Base-by-base conservation (phyloP, 2,797 vertebrate species). In the Neoniphon sammara region DNA sequence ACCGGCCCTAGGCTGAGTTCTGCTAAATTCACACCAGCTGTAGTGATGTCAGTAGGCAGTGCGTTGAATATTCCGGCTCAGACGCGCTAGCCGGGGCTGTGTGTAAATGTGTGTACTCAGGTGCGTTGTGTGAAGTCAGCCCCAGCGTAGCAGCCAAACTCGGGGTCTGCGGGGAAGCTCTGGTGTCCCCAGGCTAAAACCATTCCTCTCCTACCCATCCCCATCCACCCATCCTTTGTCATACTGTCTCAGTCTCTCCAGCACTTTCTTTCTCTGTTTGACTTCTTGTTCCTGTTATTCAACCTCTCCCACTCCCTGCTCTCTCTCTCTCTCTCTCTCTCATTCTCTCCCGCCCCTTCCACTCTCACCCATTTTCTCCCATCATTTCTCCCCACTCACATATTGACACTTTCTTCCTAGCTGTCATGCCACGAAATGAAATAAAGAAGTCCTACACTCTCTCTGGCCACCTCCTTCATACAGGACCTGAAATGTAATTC, bases 31-130 rank as follows among this genome's bases (percentile, higher is more conserved):
- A 81, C 90, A 91, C 89, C 93, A 94, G 93, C 93, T 94, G 93
- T 89, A 90, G 89, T 92, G 93, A 94, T 92, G 92, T 94, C 93
- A 94, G 89, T 59, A 89, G 73, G 81, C 89, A 89, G 87, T 82
- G 86, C 87, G 90, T 89, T 62, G 89, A 93, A 90, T 91, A 91
- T 91, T 93, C 88, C 80, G 73, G 91, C 89, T 90, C 88, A 88
- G 82, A 89, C 86, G 85, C 84, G 73, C 44, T 49, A 5, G 79
- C 85, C 80, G 86, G 84, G 71, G 86, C 88, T 90, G 85, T 91
- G 91, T 92, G 89, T 93, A 88, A 93, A 93, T 94, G 86, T 94
- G 93, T 95, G 91, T 94, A 93, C 91, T 94, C 93, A 95, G 94
- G 93, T 95, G 93, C 85, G n/a, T 87, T 75, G 52, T 90, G 91